Evolutionary conservation across 2,797 vertebrate genomes (phyloP).

Genomic region (Liasis olivaceus): DNA sequence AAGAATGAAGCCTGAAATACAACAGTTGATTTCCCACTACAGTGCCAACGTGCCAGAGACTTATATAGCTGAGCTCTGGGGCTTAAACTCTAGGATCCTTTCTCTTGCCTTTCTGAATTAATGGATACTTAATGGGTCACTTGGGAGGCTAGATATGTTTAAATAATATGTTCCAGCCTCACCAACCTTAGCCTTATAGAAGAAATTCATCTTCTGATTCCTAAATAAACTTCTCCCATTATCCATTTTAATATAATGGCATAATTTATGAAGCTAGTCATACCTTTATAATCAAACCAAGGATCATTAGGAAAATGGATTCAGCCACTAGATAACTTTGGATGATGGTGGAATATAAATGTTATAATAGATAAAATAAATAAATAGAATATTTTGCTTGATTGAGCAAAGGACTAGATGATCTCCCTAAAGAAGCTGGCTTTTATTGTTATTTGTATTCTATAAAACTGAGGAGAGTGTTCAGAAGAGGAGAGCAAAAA

Average conservation of each 20-base stretch:
- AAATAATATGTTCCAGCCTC: background rate
- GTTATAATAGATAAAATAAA: background rate
- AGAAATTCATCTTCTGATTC: background rate
- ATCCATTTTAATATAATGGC: background rate
- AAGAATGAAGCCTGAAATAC: background rate
- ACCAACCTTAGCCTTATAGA: background rate
- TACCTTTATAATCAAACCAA: background rate
- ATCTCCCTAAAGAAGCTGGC: background rate
- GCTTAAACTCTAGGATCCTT: background rate
- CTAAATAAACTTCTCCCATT: background rate
- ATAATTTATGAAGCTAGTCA: background rate
- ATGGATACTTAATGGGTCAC: background rate
- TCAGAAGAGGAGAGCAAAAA: background rate
- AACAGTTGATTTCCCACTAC: background rate
- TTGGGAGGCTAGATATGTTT: background rate
- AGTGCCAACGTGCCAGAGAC: background rate
- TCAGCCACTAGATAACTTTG: background rate
- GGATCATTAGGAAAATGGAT: background rate
- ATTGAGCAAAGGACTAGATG: background rate
- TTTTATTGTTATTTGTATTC: background rate
- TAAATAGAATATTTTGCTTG: background rate
- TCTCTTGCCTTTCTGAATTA: background rate
- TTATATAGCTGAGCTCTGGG: background rate
- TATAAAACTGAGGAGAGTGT: background rate
- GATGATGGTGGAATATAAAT: background rate